Conservation (phyloP, 2,888 invertebrate genomes). For the Drosophila setosimentum region DNA sequence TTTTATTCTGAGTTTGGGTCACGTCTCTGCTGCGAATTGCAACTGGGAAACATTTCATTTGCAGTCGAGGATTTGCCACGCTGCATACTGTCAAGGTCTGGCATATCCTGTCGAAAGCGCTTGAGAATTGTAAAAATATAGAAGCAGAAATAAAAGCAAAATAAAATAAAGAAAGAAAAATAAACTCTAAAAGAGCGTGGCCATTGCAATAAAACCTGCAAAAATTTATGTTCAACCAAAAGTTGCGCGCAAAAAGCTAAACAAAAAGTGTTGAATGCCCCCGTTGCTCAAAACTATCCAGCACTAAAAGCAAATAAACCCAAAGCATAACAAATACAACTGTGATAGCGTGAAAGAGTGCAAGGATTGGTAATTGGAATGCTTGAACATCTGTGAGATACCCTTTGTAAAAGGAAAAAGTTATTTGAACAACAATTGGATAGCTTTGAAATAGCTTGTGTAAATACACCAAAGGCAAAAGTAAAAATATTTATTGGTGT, state of each 20-base stretch:
- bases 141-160: not conserved
- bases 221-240: constrained; percentile 47
- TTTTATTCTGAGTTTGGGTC: not conserved
- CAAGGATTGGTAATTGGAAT: not conserved
- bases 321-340: constrained; percentile 12
- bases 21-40: constrained; percentile 36
- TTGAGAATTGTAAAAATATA: constrained; percentile 69
- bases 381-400: constrained; percentile 1
- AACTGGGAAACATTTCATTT: constrained; percentile 77
- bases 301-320: constrained; percentile 32
- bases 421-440: not conserved
- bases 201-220: constrained; percentile 66
- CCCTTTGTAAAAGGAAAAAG: not conserved
- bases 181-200: constrained; percentile 53
- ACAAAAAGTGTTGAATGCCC: constrained; percentile 63
- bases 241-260: constrained; percentile 50
- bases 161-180: not conserved
- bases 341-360: not conserved
- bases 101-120: constrained; percentile 57
- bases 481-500: not conserved
- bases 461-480: not conserved
- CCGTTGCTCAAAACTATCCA: constrained; percentile 39
- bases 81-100: constrained; percentile 17
- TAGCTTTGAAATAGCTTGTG: not conserved
- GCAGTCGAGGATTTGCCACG: constrained; percentile 40